Conservation (phyloP, 2,113 vertebrate species). For the Mesoclemmys tuberculata region DNA sequence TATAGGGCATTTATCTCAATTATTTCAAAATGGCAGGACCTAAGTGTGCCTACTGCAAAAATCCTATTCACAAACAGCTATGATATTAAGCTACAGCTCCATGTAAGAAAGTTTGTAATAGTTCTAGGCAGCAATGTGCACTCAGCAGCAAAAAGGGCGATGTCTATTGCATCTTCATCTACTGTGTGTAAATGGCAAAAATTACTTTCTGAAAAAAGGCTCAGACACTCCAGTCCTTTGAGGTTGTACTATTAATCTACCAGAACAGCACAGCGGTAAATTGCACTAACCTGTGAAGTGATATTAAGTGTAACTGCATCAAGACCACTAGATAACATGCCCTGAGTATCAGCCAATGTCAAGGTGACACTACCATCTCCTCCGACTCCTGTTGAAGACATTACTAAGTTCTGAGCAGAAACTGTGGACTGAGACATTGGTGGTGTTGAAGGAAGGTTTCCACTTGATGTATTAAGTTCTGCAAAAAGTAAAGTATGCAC, state of each 20-base stretch:
- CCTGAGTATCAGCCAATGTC: slow-evolving; percentile 93
- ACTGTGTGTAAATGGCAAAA: neutral
- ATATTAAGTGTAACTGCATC: slow-evolving; percentile 95
- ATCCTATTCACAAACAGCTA: neutral
- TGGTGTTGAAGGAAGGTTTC: slow-evolving; percentile 83
- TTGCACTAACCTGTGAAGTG: slow-evolving; percentile 85
- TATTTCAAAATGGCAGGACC: neutral
- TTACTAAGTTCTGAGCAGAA: slow-evolving; percentile 89
- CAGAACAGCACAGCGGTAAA: neutral
- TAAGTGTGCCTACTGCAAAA: neutral
- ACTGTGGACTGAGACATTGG: slow-evolving; percentile 85
- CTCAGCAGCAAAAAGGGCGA: neutral
- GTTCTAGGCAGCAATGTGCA: neutral
- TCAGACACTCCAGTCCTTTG: neutral
- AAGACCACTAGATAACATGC: slow-evolving; percentile 88
- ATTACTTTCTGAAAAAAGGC: neutral
- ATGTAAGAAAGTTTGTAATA: neutral
- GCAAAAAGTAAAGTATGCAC: neutral
- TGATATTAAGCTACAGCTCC: neutral
- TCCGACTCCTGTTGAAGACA: slow-evolving; percentile 90
- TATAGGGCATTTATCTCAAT: neutral
- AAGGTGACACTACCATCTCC: slow-evolving; percentile 93
- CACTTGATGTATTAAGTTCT: slow-evolving; percentile 80
- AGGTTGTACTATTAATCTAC: neutral
- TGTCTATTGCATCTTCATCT: neutral